Evolutionary conservation across 2,113 vertebrate species (phyloP).

Genomic region (Tichodroma muraria): DNA sequence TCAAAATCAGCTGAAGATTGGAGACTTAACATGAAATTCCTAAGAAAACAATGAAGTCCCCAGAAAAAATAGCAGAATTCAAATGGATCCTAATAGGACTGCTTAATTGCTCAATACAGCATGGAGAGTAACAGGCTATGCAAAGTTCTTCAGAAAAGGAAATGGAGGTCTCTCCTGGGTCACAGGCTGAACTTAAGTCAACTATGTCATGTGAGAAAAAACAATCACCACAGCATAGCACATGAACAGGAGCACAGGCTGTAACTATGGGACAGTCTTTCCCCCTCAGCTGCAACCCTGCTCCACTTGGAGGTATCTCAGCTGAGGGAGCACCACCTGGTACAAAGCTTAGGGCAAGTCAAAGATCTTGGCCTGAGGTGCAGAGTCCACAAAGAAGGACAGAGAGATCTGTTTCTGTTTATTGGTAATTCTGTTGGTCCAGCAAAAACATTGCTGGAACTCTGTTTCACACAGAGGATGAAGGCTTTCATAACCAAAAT

Average conservation of each 20-base stretch:
- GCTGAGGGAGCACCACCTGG: not conserved
- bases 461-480: not conserved
- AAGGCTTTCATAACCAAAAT: not conserved
- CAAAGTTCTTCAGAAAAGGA: not conserved
- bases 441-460: not conserved
- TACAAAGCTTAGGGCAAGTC: not conserved
- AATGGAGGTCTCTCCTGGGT: not conserved
- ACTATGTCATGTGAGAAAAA: not conserved
- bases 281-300: not conserved
- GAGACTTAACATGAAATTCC: not conserved
- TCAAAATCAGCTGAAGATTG: not conserved
- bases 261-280: not conserved
- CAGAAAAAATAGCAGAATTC: not conserved
- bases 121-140: not conserved
- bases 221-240: not conserved
- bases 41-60: not conserved
- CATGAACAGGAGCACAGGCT: not conserved
- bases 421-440: not conserved
- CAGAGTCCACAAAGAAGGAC: not conserved
- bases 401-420: not conserved
- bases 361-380: not conserved
- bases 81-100: not conserved
- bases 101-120: not conserved
- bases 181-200: not conserved
- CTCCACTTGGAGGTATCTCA: not conserved